Evolutionary conservation across 1,140 invertebrate genomes (phyloP).

Genomic region (Ceratosolen fusciceps): DNA sequence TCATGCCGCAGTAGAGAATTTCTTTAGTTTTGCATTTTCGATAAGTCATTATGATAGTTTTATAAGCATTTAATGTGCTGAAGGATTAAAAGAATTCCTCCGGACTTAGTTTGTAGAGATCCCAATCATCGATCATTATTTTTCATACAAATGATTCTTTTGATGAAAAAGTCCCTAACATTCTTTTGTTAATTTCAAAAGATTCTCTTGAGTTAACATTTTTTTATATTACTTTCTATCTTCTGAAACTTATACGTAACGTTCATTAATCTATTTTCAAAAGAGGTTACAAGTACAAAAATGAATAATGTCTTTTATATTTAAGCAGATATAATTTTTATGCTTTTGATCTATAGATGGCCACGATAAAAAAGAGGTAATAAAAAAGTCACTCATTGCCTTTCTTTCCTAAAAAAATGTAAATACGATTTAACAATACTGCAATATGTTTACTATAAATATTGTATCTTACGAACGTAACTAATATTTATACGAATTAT

Average conservation of each 20-base stretch:
- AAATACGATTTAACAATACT: too few relatives aligned
- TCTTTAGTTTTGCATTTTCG: conserved; percentile 23
- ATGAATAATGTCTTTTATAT: background rate
- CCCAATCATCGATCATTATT: conserved; percentile 3
- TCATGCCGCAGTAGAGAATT: background rate
- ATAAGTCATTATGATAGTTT: conserved; percentile 35
- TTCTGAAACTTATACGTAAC: background rate
- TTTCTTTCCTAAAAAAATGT: too few relatives aligned
- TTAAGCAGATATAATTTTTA: background rate
- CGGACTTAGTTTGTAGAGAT: background rate
- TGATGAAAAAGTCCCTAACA: background rate
- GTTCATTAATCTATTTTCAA: background rate
- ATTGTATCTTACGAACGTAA: too few relatives aligned
- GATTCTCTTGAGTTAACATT: background rate
- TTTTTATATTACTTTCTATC: background rate
- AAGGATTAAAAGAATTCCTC: background rate
- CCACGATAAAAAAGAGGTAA: too few relatives aligned
- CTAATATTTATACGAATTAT: too few relatives aligned
- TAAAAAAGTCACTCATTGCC: too few relatives aligned
- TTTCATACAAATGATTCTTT: background rate
- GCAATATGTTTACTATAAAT: too few relatives aligned
- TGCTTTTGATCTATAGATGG: background rate
- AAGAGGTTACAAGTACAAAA: background rate
- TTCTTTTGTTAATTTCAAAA: background rate
- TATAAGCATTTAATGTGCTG: background rate